These are phyloP conservation scores for Odiellus spinosus DNA, from an alignment of 2,888 invertebrate species.

Conservation along the genomic window DNA sequence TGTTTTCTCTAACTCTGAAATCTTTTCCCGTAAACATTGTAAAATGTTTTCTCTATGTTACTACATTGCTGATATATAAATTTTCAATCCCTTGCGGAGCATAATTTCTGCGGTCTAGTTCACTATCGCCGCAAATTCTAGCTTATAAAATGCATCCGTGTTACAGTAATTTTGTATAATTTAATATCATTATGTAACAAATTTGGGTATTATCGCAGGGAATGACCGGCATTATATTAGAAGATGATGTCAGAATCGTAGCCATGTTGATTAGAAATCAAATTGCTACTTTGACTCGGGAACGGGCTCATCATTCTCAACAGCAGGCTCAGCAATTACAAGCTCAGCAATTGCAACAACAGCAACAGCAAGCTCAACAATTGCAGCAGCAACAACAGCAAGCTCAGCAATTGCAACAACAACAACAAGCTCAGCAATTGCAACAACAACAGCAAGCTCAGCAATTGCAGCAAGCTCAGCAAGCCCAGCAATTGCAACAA, in stretches of 20 bases:
- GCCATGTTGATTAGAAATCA: slow-evolving; percentile 80
- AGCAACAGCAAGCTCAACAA: no score
- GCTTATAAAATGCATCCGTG: no score
- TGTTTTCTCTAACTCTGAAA: no score
- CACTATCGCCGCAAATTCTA: no score
- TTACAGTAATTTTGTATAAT: no score
- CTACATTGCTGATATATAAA: no score
- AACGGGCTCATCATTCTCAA: slow-evolving; percentile 20
- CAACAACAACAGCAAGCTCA: not conserved
- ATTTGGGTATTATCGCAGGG: slow-evolving; percentile 9
- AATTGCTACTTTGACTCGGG: slow-evolving; percentile 52
- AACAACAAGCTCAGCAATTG: not conserved
- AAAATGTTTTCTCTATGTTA: no score
- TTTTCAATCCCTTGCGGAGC: no score
- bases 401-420: not conserved
- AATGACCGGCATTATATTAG: slow-evolving; percentile 70
- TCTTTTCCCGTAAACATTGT: no score
- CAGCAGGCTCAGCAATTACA: not conserved
- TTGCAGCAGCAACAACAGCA: not conserved
- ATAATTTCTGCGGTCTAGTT: no score
- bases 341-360: not conserved
- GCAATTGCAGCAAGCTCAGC: no score
- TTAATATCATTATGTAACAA: no score
- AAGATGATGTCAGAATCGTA: slow-evolving; percentile 82
- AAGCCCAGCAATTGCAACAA: not conserved